These are phyloP conservation scores for Tamias sibiricus DNA, from an alignment of 2,113 vertebrate genomes.

Conservation along the genomic window DNA sequence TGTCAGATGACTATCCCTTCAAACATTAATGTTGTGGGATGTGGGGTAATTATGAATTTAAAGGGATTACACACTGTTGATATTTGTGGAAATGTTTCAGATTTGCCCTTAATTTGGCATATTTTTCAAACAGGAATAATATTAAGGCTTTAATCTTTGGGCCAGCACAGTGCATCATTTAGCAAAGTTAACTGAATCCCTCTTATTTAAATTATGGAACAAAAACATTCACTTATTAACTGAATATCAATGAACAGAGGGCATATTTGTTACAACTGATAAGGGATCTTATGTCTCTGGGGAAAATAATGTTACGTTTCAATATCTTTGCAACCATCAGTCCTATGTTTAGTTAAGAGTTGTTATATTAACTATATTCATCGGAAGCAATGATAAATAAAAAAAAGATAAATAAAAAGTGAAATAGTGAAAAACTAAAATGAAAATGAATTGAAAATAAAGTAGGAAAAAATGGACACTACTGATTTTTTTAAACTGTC, in stretches of 20 bases:
- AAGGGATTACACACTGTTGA: slow-evolving; percentile 22
- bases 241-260: slow-evolving; percentile 62
- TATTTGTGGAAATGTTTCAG: slow-evolving; percentile 45
- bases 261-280: slow-evolving; percentile 65
- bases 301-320: slow-evolving; percentile 47
- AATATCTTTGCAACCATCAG: slow-evolving; percentile 53
- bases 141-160: slow-evolving; percentile 32
- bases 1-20: slow-evolving; percentile 15
- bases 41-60: slow-evolving; percentile 1
- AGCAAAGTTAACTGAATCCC: slow-evolving; percentile 53
- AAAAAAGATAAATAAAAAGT: too few species aligned
- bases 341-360: slow-evolving; percentile 31
- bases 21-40: slow-evolving; percentile 13
- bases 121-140: slow-evolving; percentile 32
- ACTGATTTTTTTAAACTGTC: background rate
- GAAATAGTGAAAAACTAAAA: slow-evolving; percentile 33
- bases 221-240: slow-evolving; percentile 58
- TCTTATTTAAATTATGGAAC: slow-evolving; percentile 64
- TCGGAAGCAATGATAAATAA: slow-evolving; percentile 43
- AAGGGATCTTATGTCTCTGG: slow-evolving; percentile 51
- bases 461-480: background rate
- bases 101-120: slow-evolving; percentile 52
- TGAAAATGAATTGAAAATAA: background rate
- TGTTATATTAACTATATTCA: slow-evolving; percentile 21
- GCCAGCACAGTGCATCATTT: slow-evolving; percentile 30